A percentile compares a stretch with the other conserved stretches of the same genome.
These are phyloP conservation scores for Chrysolina americana DNA, from an alignment of 2,888 invertebrate genomes.

Conservation along the genomic window DNA sequence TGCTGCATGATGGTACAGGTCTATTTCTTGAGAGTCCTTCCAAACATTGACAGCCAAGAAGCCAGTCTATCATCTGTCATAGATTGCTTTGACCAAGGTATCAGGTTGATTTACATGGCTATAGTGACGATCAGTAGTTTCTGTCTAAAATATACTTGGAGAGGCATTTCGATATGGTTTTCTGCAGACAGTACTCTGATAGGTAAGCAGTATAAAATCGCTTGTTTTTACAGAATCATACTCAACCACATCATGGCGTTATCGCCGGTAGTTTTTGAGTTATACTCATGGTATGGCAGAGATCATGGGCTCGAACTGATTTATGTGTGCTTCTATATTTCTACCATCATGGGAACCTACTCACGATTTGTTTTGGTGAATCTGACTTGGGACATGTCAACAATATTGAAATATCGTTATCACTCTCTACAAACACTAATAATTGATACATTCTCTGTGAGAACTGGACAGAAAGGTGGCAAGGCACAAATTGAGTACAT, in stretches of 20 bases:
- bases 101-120: background rate
- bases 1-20: background rate
- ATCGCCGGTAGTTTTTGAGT: background rate
- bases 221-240: background rate
- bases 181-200: background rate
- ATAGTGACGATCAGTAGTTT: background rate
- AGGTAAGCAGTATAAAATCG: background rate
- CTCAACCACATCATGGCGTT: background rate
- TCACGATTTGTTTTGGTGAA: background rate
- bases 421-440: background rate
- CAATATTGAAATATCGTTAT: background rate
- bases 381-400: background rate
- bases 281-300: background rate
- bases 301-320: background rate
- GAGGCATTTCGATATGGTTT: background rate
- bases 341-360: background rate
- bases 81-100: background rate
- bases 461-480: background rate
- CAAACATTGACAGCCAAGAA: background rate
- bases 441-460: background rate
- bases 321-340: background rate
- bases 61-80: no score
- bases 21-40: background rate
- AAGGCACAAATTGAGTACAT: background rate
- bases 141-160: background rate